A percentile compares a stretch with the other conserved stretches of the same genome.
These are phyloP conservation scores for Muricea muricata DNA, from an alignment of 92 coral and sea anemone species.

Conservation along the genomic window DNA sequence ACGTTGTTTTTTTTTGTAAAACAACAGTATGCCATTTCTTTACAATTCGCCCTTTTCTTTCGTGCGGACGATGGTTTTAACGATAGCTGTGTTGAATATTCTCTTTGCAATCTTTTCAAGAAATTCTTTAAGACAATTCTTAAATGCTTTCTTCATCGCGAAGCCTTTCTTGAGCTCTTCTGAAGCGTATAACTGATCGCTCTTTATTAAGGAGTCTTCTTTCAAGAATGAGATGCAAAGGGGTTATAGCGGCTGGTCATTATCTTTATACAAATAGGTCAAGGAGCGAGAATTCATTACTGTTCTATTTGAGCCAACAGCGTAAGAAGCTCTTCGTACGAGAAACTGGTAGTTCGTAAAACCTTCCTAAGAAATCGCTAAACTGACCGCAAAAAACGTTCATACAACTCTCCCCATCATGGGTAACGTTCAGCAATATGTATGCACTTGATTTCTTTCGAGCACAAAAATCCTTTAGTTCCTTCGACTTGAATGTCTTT, in stretches of 20 bases:
- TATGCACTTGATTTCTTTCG: slow-evolving; percentile 4
- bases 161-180: slow-evolving; percentile 10
- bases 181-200: neutral
- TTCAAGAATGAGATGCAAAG: neutral
- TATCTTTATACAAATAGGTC: slow-evolving; percentile 1
- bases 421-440: slow-evolving; percentile 10
- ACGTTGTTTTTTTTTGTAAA: no score
- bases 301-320: neutral
- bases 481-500: no score
- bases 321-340: no score
- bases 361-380: slow-evolving; percentile 20
- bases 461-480: no score
- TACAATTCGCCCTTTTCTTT: no score
- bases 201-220: neutral
- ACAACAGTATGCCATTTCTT: no score
- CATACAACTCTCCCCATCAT: slow-evolving; percentile 17
- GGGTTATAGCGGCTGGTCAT: neutral
- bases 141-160: neutral
- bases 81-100: neutral
- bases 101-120: neutral
- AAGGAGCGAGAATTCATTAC: slow-evolving; percentile 17
- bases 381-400: neutral
- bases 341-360: neutral
- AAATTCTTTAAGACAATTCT: neutral
- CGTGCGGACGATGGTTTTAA: no score